phyloP scores from a whole-genome alignment of 2,888 invertebrate genomes.

The Yponomeuta plumbellus region DNA sequence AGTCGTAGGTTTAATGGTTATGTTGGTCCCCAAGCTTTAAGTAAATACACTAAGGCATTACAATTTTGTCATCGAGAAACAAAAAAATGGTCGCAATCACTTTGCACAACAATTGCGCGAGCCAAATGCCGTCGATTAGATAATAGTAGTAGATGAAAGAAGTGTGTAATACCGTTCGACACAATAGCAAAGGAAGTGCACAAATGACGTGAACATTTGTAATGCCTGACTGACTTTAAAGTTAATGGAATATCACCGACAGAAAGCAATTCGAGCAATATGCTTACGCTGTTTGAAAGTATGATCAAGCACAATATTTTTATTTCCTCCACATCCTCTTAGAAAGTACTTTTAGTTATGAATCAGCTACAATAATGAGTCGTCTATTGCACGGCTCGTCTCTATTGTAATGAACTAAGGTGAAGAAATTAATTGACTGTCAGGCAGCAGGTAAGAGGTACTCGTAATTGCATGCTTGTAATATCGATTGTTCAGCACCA shows the following conservation, averaged over 20 bases:
- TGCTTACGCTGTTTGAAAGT: slow-evolving; percentile 1
- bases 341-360: slow-evolving; percentile 17
- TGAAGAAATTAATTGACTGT: slow-evolving; percentile 43
- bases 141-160: slow-evolving; percentile 7
- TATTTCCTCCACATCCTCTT: slow-evolving; percentile 13
- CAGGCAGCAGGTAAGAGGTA: slow-evolving; percentile 30
- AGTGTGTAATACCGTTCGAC: background rate
- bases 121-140: slow-evolving; percentile 8
- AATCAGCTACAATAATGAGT: slow-evolving; percentile 42
- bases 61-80: background rate
- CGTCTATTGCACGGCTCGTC: slow-evolving; percentile 21
- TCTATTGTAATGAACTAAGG: slow-evolving; percentile 17
- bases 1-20: no score
- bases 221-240: background rate
- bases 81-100: background rate
- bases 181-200: slow-evolving; percentile 3
- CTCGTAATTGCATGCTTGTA: slow-evolving; percentile 36
- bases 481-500: slow-evolving; percentile 34
- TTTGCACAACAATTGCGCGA: background rate
- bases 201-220: background rate
- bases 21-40: no score
- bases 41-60: background rate
- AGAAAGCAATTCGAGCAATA: background rate
- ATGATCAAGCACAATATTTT: slow-evolving; percentile 6
- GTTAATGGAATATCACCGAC: background rate